Base-by-base conservation (phyloP, 1,140 invertebrate genomes). In the Aradophagus sp. region DNA sequence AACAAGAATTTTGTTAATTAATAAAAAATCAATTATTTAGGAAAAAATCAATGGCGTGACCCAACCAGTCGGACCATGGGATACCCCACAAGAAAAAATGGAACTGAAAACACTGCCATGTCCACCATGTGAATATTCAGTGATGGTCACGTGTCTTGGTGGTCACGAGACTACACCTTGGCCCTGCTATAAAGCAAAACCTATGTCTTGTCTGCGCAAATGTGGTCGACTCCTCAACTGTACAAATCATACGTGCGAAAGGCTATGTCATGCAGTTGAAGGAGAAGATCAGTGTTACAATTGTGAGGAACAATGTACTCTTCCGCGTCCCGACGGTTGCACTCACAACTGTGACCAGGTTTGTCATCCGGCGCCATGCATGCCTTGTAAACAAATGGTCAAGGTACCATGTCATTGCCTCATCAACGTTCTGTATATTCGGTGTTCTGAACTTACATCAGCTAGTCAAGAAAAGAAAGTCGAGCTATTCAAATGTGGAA, bases 401-500 rank as follows among this genome's bases (percentile, higher is more conserved):
- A 88, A 91, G 72, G 84, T 90, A 34, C 84, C 89, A 23, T 97
- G 96, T 71, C 93, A 96, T 77, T 97, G 96, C 79, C 89, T 89
- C 0, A 86, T 93, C 1, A 90, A 89, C 45, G 89, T 92, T 34
- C 80, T 93, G 8, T 93, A 93, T 65, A 86, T 94, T 29, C 84
- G 89, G 15, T 97, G 96, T 77, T 80, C 80, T 23, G 89, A 92
- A 70, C 89, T 93, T 75, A 89, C 87, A 5, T 80, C 81, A 8
- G 84, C 88, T 1, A 86, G 82, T 2, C 59, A 72, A 3, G 77
- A 89, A 2, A 68, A 82, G 19, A 88, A 87, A 19, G 81, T 87
- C 31, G 79, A 85, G 62, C 79, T 92, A 65, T 86, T 91, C 16
- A 90, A 89, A 53, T 96, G 95, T 79, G 90, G 90, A 36, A 94